Evolutionary conservation across 2,113 vertebrate species (phyloP).

Genomic region (Taxidea taxus): DNA sequence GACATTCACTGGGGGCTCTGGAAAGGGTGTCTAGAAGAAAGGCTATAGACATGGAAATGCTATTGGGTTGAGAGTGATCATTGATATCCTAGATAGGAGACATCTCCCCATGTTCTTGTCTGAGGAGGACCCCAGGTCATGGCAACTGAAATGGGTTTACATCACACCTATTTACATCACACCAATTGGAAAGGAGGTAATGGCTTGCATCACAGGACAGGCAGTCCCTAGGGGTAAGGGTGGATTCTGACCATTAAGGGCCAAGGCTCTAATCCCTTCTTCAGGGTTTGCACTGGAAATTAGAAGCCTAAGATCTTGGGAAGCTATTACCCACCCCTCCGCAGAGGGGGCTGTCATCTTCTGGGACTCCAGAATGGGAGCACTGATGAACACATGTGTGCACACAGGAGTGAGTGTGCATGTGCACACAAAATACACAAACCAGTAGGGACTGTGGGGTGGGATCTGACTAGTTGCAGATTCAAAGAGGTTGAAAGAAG

Average conservation of each 20-base stretch:
- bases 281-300: no score
- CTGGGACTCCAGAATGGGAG: neutral
- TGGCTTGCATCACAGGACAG: no score
- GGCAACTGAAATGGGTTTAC: neutral
- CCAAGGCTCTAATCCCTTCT: no score
- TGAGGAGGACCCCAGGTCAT: neutral
- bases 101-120: neutral
- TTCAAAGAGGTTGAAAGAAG: neutral
- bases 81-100: neutral
- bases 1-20: neutral
- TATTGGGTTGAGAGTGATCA: neutral
- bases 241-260: no score
- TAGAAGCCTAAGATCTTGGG: no score
- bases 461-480: neutral
- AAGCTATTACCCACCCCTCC: no score
- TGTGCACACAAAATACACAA: neutral
- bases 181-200: no score
- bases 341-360: neutral
- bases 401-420: no score
- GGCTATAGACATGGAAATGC: neutral
- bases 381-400: accelerated
- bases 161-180: no score
- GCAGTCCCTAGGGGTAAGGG: no score
- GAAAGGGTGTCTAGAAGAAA: neutral
- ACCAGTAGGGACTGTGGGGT: neutral